Percentiles rank a stretch among this genome's conserved stretches.
phyloP scores from a whole-genome alignment of 2,888 invertebrate genomes.

The Ischnus inquisitorius region DNA sequence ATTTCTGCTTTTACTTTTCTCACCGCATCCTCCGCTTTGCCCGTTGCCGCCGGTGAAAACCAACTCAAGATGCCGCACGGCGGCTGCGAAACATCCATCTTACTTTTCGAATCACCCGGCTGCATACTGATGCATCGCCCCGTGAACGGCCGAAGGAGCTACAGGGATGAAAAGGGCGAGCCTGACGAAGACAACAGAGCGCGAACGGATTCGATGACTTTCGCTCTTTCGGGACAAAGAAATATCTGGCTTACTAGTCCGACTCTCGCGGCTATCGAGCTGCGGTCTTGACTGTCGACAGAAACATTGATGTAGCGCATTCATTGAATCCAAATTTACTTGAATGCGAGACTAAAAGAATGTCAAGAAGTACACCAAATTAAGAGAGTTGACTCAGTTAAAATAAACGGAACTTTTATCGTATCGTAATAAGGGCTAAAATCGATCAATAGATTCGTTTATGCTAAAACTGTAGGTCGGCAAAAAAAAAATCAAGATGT shows the following conservation, averaged over 20 bases:
- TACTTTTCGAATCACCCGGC: constrained; percentile 67
- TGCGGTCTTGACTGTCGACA: too few species aligned
- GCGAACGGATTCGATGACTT: constrained; percentile 62
- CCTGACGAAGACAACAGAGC: constrained; percentile 17
- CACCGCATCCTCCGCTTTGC: constrained; percentile 14
- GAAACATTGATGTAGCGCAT: too few species aligned
- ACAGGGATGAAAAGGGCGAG: constrained; percentile 38
- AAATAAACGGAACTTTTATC: too few species aligned
- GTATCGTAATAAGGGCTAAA: too few species aligned
- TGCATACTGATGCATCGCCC: constrained; percentile 79
- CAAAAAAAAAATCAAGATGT: background rate
- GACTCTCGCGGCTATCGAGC: constrained; percentile 31
- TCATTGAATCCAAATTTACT: too few species aligned
- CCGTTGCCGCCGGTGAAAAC: constrained; percentile 71
- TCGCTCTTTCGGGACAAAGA: constrained; percentile 54
- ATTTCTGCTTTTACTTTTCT: constrained; percentile 60
- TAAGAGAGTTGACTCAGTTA: too few species aligned
- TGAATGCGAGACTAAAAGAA: too few species aligned
- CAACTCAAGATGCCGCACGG: constrained; percentile 72
- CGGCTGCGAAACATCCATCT: constrained; percentile 70
- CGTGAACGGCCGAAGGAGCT: constrained; percentile 19
- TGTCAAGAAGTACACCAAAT: too few species aligned
- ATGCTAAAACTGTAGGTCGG: too few species aligned
- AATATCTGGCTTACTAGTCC: constrained; percentile 37
- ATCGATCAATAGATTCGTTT: too few species aligned